These are phyloP conservation scores for Neodiprion lecontei DNA, from an alignment of 1,140 invertebrate genomes.

Conservation along the genomic window DNA sequence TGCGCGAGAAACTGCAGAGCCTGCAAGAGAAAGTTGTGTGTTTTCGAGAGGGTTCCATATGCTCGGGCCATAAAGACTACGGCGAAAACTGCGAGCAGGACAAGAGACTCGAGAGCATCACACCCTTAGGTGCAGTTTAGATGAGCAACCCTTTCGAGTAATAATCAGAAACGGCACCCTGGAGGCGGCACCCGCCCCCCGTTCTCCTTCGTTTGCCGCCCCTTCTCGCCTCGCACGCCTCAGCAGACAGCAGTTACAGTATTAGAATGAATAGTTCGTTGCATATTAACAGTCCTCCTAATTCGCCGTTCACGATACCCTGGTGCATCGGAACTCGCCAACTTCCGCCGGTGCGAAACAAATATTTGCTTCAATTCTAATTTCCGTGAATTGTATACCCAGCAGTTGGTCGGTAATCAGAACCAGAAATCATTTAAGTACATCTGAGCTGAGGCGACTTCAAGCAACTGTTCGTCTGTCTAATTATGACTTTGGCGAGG, in stretches of 20 bases:
- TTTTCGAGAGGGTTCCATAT: no score
- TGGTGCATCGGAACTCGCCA: not conserved
- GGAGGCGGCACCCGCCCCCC: not conserved
- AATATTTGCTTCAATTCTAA: no score
- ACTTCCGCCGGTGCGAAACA: no score
- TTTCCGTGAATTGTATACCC: no score
- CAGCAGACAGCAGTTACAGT: not conserved
- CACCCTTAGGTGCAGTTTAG: slow-evolving; percentile 4
- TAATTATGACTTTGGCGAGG: no score
- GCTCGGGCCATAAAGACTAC: not conserved
- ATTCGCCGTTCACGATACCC: not conserved
- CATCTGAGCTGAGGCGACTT: no score
- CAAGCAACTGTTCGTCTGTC: no score
- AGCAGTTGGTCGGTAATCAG: no score
- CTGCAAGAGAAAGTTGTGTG: no score
- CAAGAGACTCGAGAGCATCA: not conserved
- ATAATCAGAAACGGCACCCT: slow-evolving; percentile 5
- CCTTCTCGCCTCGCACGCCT: not conserved
- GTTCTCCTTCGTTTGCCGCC: not conserved
- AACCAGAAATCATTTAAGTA: no score
- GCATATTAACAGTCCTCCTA: not conserved
- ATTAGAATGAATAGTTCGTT: slow-evolving; percentile 4
- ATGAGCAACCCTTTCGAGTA: not conserved
- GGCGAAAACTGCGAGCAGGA: not conserved
- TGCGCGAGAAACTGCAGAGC: no score